phyloP scores from a whole-genome alignment of 1,140 invertebrate species.

The Lordiphosa mommai region DNA sequence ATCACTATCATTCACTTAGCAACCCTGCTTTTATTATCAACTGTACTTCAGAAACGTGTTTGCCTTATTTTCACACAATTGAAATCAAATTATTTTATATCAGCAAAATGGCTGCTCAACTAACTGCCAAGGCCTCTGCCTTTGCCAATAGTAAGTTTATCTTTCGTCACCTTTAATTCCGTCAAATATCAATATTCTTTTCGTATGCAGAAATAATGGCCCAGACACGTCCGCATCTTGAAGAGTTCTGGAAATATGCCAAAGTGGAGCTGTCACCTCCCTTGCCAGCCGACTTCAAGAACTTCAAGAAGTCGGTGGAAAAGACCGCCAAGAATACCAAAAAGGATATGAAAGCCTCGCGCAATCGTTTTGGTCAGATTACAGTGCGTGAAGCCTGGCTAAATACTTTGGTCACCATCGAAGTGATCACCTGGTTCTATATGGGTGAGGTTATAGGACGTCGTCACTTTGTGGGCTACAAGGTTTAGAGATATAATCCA shows the following conservation, averaged over 20 bases:
- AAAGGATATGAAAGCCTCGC: conserved; percentile 81
- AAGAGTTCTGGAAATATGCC: conserved; percentile 91
- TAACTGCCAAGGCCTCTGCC: conserved; percentile 34
- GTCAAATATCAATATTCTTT: not conserved
- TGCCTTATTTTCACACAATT: too few species aligned
- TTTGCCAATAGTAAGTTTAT: conserved; percentile 54
- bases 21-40: too few species aligned
- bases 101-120: conserved; percentile 33
- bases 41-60: too few species aligned
- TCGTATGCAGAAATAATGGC: conserved; percentile 81
- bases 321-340: conserved; percentile 85
- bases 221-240: conserved; percentile 85
- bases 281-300: conserved; percentile 89
- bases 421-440: conserved; percentile 97
- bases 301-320: conserved; percentile 87
- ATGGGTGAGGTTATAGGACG: conserved; percentile 98
- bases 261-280: conserved; percentile 96
- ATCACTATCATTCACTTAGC: too few species aligned
- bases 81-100: not conserved
- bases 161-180: not conserved
- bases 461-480: conserved; percentile 92
- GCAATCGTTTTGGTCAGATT: conserved; percentile 88
- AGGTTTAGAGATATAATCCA: conserved; percentile 85
- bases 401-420: conserved; percentile 91
- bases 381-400: conserved; percentile 93